phyloP scores from a whole-genome alignment of 2,797 vertebrate species.

The Mus minutoides region DNA sequence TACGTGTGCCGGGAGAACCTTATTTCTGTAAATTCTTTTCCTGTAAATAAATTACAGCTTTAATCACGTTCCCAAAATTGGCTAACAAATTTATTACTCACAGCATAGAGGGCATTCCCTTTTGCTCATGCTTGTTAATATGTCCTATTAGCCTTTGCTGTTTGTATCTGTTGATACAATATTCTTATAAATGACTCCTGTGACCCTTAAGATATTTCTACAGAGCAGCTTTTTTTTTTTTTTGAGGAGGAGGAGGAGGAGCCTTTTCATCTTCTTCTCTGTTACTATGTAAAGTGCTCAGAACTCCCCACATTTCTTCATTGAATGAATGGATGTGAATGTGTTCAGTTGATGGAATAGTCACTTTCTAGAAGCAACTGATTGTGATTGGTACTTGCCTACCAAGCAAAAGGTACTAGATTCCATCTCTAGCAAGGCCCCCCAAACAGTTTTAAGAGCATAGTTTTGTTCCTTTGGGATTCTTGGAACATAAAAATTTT shows the following conservation, averaged over 20 bases:
- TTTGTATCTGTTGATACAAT: neutral
- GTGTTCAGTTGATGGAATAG: neutral
- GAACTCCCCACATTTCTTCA: constrained; percentile 40
- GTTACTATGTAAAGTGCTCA: neutral
- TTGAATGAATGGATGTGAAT: constrained; percentile 36
- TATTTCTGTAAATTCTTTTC: constrained; percentile 34
- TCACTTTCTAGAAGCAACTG: neutral
- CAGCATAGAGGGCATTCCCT: neutral
- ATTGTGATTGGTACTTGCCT: neutral
- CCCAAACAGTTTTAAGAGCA: neutral
- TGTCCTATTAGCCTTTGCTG: constrained; percentile 21
- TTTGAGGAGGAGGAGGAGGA: too few species aligned
- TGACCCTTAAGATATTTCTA: constrained; percentile 59
- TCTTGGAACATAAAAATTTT: constrained; percentile 28
- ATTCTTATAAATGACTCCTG: constrained; percentile 27
- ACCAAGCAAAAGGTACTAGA: neutral
- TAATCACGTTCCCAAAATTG: constrained; percentile 43
- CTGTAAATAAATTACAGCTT: constrained; percentile 59
- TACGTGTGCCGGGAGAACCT: neutral
- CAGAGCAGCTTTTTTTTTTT: constrained; percentile 46
- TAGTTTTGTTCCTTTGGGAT: constrained; percentile 9
- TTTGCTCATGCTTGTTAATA: constrained; percentile 25
- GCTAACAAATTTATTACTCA: constrained; percentile 27
- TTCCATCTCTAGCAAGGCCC: neutral
- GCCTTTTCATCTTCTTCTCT: constrained; percentile 1